Conservation (phyloP, 2,797 vertebrate genomes). For the Anguilla pacifica region DNA sequence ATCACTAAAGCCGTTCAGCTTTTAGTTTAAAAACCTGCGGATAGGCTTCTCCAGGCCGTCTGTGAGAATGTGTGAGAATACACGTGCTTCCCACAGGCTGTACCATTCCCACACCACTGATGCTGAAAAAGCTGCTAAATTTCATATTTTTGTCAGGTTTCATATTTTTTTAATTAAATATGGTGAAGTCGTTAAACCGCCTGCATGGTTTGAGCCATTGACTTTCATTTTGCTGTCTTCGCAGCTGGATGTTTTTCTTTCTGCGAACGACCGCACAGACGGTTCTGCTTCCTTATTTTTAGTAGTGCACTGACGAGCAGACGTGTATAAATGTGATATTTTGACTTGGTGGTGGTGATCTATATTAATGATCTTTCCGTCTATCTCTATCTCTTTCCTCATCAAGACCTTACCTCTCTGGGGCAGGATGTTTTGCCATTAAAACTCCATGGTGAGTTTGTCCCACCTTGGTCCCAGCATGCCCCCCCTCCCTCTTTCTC, state of each 20-base stretch:
- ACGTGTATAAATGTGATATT: slow-evolving; percentile 64
- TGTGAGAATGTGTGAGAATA: not conserved
- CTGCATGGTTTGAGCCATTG: not conserved
- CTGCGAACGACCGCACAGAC: not conserved
- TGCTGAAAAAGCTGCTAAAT: not conserved
- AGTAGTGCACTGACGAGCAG: slow-evolving; percentile 63
- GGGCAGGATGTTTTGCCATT: slow-evolving; percentile 99
- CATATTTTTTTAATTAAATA: not conserved
- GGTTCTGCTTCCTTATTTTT: slow-evolving; percentile 23
- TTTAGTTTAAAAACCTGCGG: not conserved
- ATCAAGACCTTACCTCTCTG: slow-evolving; percentile 98
- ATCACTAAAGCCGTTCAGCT: not conserved
- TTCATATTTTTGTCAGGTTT: not conserved
- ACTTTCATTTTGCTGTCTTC: not conserved
- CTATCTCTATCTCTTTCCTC: slow-evolving; percentile 77
- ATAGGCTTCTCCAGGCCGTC: too few species aligned
- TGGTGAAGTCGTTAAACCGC: not conserved
- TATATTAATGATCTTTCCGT: slow-evolving; percentile 85
- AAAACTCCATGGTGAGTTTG: slow-evolving; percentile 99
- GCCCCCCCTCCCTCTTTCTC: slow-evolving; percentile 59
- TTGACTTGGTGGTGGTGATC: slow-evolving; percentile 58
- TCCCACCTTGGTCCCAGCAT: slow-evolving; percentile 83
- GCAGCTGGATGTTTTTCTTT: too few species aligned
- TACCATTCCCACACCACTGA: not conserved
- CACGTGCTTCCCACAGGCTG: not conserved